Base-by-base conservation (phyloP, 2,797 vertebrate species). In the Myotis findleyi region DNA sequence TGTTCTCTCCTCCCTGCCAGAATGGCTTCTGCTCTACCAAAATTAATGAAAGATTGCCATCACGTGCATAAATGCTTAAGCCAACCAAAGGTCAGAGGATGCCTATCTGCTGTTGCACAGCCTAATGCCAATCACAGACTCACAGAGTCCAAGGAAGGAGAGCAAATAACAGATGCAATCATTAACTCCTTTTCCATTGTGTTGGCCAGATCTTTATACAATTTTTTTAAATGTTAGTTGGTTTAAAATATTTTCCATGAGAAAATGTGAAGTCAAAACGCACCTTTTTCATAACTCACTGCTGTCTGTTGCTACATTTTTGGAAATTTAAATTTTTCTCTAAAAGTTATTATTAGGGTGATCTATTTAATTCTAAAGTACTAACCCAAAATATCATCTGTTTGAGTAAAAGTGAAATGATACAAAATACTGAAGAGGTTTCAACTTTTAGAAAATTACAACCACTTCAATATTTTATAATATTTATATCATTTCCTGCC, bases 1-100 rank as follows among this genome's bases (percentile, higher is more conserved):
- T 92, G 23, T 95, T 96, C 87, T 96, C 77, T 51, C 68, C 73
- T 69, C 97, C 91, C 89, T 86, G 85, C 44, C 27, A 95, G 79
- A 96, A 96, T 49, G 93, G 88, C 81, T 95, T 87, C 53, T 89
- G 93, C 93, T 88, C 93, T 68, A 96, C 85, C 87, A 98, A 98
- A 96, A 98, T 98, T 98, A 98, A 98, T 98, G 98, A 98, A 98
- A 98, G 98, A 98, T 98, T 98, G 97, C 97, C 98, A 98, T 98
- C 98, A 98, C 97, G 97, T 98, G 98, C 98, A 96, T 98, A 97
- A 98, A 97, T 25, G 73, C 94, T 97, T 97, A 77, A 97, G 87
- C 20, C 93, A 64, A 92, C 86, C 97, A 86, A 97, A 95, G 94
- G 96, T 97, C 96, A 76, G 91, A 96, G 82, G 47, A 69, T 71